Percentiles rank a stretch among this genome's conserved stretches.
These are phyloP conservation scores for Aplodontia rufa DNA, from an alignment of 2,113 vertebrate genomes.

Conservation along the genomic window DNA sequence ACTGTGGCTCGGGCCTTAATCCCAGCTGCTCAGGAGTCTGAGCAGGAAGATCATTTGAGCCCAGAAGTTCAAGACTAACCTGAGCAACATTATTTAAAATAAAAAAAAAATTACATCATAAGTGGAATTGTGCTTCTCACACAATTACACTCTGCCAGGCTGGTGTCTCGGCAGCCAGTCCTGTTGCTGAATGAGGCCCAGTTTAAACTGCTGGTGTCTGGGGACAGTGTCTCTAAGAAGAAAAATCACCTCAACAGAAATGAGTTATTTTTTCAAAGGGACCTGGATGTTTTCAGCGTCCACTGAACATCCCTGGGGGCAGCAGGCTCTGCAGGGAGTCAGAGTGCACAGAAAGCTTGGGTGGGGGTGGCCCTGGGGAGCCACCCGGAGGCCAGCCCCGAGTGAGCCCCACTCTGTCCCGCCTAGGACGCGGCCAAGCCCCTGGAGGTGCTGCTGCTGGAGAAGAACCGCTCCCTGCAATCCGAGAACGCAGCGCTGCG, in stretches of 20 bases:
- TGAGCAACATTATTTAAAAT: neutral
- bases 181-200: neutral
- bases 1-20: neutral
- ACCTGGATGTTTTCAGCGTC: neutral
- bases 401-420: slow-evolving; percentile 72
- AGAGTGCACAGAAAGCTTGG: rapidly evolving
- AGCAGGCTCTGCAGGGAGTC: rapidly evolving
- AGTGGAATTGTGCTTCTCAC: slow-evolving; percentile 28
- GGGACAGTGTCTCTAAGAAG: neutral
- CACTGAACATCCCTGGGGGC: neutral
- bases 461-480: slow-evolving; percentile 96
- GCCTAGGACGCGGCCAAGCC: slow-evolving; percentile 93
- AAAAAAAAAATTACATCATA: slow-evolving; percentile 45
- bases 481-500: slow-evolving; percentile 96
- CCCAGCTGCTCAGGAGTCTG: neutral
- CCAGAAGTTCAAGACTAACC: neutral
- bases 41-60: neutral
- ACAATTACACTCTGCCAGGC: neutral
- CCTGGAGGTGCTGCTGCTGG: slow-evolving; percentile 96
- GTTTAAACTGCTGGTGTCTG: neutral
- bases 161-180: neutral
- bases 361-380: neutral
- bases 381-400: rapidly evolving
- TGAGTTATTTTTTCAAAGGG: neutral
- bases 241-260: neutral